phyloP scores from a whole-genome alignment of 2,113 vertebrate species.

The Lycaon pictus region DNA sequence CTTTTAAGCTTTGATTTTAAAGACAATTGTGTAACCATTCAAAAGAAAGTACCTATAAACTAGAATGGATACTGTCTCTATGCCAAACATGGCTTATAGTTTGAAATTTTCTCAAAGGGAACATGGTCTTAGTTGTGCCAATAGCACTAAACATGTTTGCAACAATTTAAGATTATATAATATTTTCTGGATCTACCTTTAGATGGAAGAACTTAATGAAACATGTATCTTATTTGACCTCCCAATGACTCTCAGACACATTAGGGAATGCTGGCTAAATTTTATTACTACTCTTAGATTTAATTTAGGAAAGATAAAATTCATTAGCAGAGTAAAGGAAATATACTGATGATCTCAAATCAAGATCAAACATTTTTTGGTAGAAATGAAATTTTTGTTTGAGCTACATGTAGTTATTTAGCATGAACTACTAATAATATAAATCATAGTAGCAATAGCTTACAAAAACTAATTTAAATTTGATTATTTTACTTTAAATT shows the following conservation, averaged over 20 bases:
- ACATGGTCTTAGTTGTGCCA: neutral
- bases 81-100: neutral
- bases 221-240: neutral
- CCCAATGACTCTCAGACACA: neutral
- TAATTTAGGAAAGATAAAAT: conserved; percentile 3
- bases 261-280: neutral
- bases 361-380: neutral
- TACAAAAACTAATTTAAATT: neutral
- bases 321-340: neutral
- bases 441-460: neutral
- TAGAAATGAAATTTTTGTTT: conserved; percentile 41
- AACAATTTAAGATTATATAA: neutral
- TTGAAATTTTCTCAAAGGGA: neutral
- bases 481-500: neutral
- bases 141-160: neutral
- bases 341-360: neutral
- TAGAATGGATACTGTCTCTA: neutral
- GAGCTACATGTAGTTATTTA: neutral
- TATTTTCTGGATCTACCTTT: neutral
- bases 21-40: neutral
- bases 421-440: neutral
- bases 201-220: neutral
- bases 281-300: conserved; percentile 8
- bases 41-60: neutral
- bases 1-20: neutral